These are phyloP conservation scores for Hypocryptadius cinnamomeus DNA, from an alignment of 2,113 vertebrate species.

Conservation along the genomic window DNA sequence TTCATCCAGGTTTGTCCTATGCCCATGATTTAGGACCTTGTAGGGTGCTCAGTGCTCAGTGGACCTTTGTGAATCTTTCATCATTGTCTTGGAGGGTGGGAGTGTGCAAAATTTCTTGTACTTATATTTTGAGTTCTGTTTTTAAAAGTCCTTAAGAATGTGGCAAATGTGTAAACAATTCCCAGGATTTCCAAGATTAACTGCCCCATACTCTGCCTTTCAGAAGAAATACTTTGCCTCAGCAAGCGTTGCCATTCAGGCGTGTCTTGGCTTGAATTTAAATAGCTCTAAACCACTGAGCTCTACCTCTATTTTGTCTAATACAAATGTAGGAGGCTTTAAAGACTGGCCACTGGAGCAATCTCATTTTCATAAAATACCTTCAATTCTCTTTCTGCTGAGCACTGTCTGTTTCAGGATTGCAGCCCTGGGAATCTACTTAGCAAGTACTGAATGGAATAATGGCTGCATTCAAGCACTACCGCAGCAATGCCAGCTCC, in stretches of 20 bases:
- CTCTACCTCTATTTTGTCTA: not conserved
- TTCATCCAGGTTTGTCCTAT: not conserved
- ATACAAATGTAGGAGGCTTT: not conserved
- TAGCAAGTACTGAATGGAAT: not conserved
- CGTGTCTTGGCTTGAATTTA: not conserved
- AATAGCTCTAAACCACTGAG: not conserved
- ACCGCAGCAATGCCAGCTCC: not conserved
- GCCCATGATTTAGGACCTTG: not conserved
- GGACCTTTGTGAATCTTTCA: not conserved
- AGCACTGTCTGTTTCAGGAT: not conserved
- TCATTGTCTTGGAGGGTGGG: not conserved
- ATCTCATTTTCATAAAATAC: not conserved
- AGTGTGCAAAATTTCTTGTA: not conserved
- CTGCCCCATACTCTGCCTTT: not conserved
- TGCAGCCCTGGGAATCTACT: not conserved
- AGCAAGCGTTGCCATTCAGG: not conserved
- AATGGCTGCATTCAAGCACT: not conserved
- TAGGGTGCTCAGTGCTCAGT: not conserved
- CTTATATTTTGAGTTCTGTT: not conserved
- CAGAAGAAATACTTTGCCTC: not conserved
- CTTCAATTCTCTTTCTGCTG: not conserved
- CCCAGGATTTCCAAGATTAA: not conserved
- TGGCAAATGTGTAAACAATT: not conserved
- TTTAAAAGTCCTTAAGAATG: not conserved
- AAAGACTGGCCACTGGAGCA: slow-evolving; percentile 8